Evolutionary conservation across 2,888 invertebrate species (phyloP), one percentile per base, ranked within the genome.

Genomic region (Myathropa florea): DNA sequence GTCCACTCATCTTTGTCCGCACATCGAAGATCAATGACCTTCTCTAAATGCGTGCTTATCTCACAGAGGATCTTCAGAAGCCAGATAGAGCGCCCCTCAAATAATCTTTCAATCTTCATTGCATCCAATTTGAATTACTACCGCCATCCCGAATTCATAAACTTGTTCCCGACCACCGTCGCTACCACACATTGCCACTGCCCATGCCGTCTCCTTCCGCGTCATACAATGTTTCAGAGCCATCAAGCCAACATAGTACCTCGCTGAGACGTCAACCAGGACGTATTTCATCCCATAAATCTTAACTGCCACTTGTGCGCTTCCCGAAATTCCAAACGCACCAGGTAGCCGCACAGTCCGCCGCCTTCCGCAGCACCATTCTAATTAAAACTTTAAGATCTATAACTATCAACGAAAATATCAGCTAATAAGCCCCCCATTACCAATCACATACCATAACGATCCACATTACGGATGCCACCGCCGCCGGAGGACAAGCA

Each of bases 341-440:
- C 78, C 86, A 86, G 82, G 82, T 75, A 82, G 86, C 82, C 64
- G 26, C 39, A 21, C 53, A 24, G 39, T 68, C 36, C 24, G 28
- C 60, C 1, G 10, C 30, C 30, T 30, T 10, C 30, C 30, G 9
- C 1, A 30, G 61, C 21, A 64, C 60, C 71, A 86, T 82, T 86
- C 82, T 86, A 86, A 86, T 86, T 82, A 86, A 86, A 86, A 86
- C 71, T 82, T 86, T 82, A 82, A 86, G 86, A 86, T 86, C 86
- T 86, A 86, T 86, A 86, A 82, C 86, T 78, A 86, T 86, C 65
- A 85, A 70, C 76, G 84, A 64, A 77, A 71, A 77, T 68, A 80
- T 85, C 86, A 86, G 86, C 86, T 86, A 86, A 86, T 86, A 86
- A 86, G 86, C 70, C 71, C 77, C 85, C 85, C 46, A 86, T 78